These are phyloP conservation scores for Rhagium mordax DNA, from an alignment of 2,888 invertebrate species.

Conservation along the genomic window DNA sequence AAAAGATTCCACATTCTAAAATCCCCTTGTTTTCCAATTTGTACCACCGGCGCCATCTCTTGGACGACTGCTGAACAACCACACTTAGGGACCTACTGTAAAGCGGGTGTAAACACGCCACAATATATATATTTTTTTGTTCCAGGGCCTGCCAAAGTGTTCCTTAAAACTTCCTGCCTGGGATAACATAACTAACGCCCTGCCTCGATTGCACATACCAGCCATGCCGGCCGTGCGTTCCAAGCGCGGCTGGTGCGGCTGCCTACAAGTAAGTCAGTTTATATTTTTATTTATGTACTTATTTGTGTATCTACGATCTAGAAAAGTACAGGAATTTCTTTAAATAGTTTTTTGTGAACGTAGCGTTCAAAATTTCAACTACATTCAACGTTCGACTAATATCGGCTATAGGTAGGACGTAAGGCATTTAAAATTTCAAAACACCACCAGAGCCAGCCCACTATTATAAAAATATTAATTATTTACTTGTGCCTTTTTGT, in stretches of 20 bases:
- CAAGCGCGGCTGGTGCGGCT: constrained; percentile 83
- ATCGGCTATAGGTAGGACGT: too few species aligned
- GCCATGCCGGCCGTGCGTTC: constrained; percentile 83
- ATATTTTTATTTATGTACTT: background rate
- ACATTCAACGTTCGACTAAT: too few species aligned
- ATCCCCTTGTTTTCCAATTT: too few species aligned
- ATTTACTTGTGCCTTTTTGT: background rate
- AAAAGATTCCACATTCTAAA: too few species aligned
- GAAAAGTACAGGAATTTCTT: background rate
- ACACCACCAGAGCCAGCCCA: background rate
- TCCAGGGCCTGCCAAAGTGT: constrained; percentile 82
- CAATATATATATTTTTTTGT: constrained; percentile 57
- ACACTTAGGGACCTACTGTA: too few species aligned
- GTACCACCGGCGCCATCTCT: too few species aligned
- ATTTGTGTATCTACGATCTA: too few species aligned
- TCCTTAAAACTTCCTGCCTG: constrained; percentile 77
- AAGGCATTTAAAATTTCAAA: too few species aligned
- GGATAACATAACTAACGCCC: constrained; percentile 77
- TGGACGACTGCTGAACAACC: too few species aligned
- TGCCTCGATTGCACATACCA: constrained; percentile 76
- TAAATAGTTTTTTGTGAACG: too few species aligned
- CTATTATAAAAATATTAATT: background rate
- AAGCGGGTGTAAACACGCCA: too few species aligned
- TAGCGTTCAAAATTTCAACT: too few species aligned
- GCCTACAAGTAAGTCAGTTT: constrained; percentile 82